Evolutionary conservation across 1,140 invertebrate genomes (phyloP).

Genomic region (Panagrolaimus sp.): DNA sequence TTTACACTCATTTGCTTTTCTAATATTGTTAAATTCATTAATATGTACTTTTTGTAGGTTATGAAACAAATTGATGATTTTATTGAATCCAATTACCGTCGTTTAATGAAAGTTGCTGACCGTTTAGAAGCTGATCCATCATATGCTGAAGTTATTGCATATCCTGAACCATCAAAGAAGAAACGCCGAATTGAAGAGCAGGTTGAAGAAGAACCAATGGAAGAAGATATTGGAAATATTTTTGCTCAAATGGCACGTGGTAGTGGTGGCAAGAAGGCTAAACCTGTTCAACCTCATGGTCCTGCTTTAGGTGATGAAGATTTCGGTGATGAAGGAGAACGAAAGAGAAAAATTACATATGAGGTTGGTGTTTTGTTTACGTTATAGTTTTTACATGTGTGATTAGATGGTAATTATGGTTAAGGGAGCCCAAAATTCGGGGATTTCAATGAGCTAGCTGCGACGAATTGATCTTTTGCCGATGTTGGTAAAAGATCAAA

Average conservation of each 20-base stretch:
- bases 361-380: constrained; percentile 17
- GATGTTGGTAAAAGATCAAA: not conserved
- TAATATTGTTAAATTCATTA: not conserved
- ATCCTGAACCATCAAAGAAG: not conserved
- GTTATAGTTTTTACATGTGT: not conserved
- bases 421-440: not conserved
- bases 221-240: constrained; percentile 1
- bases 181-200: constrained; percentile 5
- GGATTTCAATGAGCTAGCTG: no score
- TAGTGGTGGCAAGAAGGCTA: not conserved
- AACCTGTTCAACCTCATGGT: not conserved
- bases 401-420: not conserved
- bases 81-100: not conserved
- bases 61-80: constrained; percentile 3
- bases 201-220: not conserved
- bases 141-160: not conserved
- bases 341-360: constrained; percentile 28
- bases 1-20: not conserved
- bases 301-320: not conserved
- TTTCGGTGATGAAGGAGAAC: not conserved
- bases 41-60: not conserved
- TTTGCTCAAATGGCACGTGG: not conserved
- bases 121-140: constrained; percentile 10
- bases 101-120: not conserved
- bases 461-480: no score